Conservation (phyloP, 1,140 invertebrate species). For the Macrocentrus cingulum region DNA sequence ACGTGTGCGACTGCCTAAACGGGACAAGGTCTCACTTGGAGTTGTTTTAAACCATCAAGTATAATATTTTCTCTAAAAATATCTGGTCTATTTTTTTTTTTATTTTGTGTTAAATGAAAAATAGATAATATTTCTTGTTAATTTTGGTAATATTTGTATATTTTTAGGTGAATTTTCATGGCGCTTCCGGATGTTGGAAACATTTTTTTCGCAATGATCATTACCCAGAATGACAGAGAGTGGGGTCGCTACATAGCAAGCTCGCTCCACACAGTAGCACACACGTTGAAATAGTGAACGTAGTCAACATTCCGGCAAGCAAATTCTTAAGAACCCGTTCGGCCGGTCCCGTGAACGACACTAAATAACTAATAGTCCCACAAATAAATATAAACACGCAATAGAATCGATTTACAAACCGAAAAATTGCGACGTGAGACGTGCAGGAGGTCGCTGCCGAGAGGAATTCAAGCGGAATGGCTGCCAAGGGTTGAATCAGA, state of each 20-base stretch:
- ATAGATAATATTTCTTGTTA: too few species aligned
- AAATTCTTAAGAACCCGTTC: slow-evolving; percentile 55
- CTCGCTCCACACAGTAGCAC: slow-evolving; percentile 30
- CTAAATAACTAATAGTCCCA: slow-evolving; percentile 10
- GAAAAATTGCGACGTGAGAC: background rate
- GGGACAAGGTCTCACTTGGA: background rate
- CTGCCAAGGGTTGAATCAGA: slow-evolving; percentile 42
- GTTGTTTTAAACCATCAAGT: background rate
- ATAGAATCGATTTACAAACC: slow-evolving; percentile 9
- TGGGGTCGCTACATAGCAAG: slow-evolving; percentile 8
- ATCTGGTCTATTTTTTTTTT: background rate
- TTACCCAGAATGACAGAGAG: slow-evolving; percentile 25
- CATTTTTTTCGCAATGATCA: slow-evolving; percentile 22
- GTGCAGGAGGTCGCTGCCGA: background rate
- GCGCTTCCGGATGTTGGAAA: background rate
- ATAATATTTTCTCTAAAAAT: slow-evolving; percentile 24
- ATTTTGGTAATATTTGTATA: background rate
- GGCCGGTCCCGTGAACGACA: slow-evolving; percentile 34
- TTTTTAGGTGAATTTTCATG: background rate
- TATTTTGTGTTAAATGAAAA: background rate
- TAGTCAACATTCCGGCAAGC: slow-evolving; percentile 47
- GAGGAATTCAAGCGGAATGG: slow-evolving; percentile 35
- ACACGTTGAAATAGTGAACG: slow-evolving; percentile 45
- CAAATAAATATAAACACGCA: background rate
- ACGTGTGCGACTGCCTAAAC: slow-evolving; percentile 9